Conservation (phyloP, 2,113 vertebrate genomes). For the Hypomesus transpacificus region DNA sequence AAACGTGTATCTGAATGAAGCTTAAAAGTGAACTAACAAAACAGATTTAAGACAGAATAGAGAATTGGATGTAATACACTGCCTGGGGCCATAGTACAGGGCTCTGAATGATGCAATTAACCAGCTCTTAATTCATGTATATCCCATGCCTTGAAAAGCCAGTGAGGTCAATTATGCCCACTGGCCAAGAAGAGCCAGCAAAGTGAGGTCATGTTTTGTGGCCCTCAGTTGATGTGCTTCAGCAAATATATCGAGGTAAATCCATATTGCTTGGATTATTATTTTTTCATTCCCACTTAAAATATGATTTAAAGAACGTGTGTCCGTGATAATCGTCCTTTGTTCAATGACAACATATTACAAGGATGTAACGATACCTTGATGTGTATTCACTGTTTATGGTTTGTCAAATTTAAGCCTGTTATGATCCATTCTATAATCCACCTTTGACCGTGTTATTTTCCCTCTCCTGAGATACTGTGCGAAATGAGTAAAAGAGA, state of each 20-base stretch:
- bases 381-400: not conserved
- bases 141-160: slow-evolving; percentile 39
- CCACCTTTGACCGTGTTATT: too few relatives aligned
- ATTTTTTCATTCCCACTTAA: not conserved
- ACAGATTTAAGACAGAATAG: too few relatives aligned
- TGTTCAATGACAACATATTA: not conserved
- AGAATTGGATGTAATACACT: too few relatives aligned
- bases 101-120: slow-evolving; percentile 54
- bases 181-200: slow-evolving; percentile 37
- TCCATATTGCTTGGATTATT: not conserved
- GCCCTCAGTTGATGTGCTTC: slow-evolving; percentile 12
- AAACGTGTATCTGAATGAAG: too few relatives aligned
- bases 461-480: too few relatives aligned
- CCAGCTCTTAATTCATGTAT: slow-evolving; percentile 52
- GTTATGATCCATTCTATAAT: too few relatives aligned
- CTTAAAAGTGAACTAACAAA: too few relatives aligned
- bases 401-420: not conserved
- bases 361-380: not conserved
- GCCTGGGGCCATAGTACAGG: slow-evolving; percentile 26
- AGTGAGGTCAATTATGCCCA: slow-evolving; percentile 55
- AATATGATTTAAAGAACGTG: not conserved
- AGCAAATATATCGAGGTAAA: slow-evolving; percentile 12
- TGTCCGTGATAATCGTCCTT: too few relatives aligned
- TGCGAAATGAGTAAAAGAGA: not conserved
- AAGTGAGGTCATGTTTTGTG: slow-evolving; percentile 23